Evolutionary conservation across 2,113 vertebrate genomes (phyloP), one percentile per base, ranked within the genome.

Genomic region (Oenanthe oenanthe): DNA sequence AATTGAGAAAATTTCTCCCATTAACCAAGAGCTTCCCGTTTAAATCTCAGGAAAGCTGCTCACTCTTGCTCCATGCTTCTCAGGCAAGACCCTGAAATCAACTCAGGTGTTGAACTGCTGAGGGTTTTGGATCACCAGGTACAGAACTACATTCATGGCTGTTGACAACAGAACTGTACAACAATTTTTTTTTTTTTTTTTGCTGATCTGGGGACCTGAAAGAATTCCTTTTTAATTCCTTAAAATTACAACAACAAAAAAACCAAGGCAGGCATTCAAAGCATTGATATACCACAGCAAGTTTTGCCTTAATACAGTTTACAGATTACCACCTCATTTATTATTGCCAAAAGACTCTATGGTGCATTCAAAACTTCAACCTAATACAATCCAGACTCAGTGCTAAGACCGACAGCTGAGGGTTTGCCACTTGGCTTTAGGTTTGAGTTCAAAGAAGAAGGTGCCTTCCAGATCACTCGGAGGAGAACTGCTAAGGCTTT

Each of bases 401-500:
- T 22, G 72, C 92, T 92, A 94, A 73, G 96, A 94, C 14, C 25
- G 85, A 93, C 96, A 97, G 89, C 95, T 87, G n/a, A 97, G 92
- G 32, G 93, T 85, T 58, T 97, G 97, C 93, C 97, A 97, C 95
- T 97, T 97, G 3, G 95, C 88, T 91, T 98, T 97, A 61, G 91
- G 97, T 34, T 96, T 95, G 95, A 98, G 98, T 89, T 98, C 96
- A 28, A 99, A 99, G 97, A 99, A 99, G 98, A 98, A 99, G 45
- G 97, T 73, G 54, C 98, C 98, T 84, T 99, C 99, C 6, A 98
- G 96, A 25, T 99, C 98, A 29, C 98, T 98, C 4, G 97, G 98
- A 85, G 98, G 98, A 54, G 99, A 99, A 34, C 98, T 98, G 98
- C 99, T 98, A 62, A 99, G 98, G 82, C 98, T 98, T 96, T 99